A percentile compares a stretch with the other conserved stretches of the same genome.
phyloP scores from a whole-genome alignment of 1,140 invertebrate genomes.

The Wiebesia pumilae region DNA sequence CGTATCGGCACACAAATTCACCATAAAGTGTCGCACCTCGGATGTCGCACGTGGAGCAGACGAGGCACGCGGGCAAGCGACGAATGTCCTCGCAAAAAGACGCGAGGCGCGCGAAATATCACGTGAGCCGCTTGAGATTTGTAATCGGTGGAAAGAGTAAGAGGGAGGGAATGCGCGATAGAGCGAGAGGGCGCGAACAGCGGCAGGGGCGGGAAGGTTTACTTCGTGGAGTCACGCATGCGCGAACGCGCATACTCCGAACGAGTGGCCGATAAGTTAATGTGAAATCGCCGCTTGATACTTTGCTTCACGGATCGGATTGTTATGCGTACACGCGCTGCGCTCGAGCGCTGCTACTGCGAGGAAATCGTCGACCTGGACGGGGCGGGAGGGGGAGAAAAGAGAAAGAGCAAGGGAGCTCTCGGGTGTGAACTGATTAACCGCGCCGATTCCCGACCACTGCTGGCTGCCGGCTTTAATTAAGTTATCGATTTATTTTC shows the following conservation, averaged over 20 bases:
- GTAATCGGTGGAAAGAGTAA: constrained; percentile 32
- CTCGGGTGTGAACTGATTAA: constrained; percentile 67
- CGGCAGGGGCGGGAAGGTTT: constrained; percentile 42
- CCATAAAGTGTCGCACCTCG: constrained; percentile 19
- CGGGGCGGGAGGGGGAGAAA: background rate
- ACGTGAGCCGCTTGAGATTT: background rate
- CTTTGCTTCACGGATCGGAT: constrained; percentile 66
- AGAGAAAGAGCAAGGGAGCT: background rate
- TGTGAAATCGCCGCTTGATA: constrained; percentile 68
- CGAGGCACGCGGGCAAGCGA: background rate
- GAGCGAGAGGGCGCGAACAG: background rate
- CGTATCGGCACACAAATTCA: constrained; percentile 35
- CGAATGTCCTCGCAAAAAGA: background rate
- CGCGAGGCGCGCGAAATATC: too few species aligned
- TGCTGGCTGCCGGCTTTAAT: constrained; percentile 63
- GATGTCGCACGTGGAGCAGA: too few species aligned
- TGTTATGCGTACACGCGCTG: constrained; percentile 66
- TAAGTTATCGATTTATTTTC: constrained; percentile 72
- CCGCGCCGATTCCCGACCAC: constrained; percentile 47
- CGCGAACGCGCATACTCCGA: constrained; percentile 51
- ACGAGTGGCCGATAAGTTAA: constrained; percentile 66
- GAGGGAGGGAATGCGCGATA: background rate
- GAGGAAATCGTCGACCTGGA: too few species aligned
- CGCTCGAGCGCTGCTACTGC: background rate
- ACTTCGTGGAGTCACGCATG: constrained; percentile 69